Conservation (phyloP, 2,888 invertebrate genomes). For the Scrobipalpa atriplicella region DNA sequence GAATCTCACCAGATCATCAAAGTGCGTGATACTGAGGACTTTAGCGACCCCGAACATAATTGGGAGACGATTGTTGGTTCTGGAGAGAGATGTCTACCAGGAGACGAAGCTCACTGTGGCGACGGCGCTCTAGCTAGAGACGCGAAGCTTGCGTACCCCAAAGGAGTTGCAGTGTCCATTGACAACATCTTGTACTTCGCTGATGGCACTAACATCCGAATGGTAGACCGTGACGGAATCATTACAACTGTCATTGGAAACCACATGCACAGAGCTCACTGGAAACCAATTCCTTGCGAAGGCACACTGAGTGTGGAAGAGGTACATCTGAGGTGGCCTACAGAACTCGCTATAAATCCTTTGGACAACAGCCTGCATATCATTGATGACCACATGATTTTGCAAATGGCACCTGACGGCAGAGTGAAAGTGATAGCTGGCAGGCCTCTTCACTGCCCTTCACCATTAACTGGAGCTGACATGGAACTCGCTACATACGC, state of each 20-base stretch:
- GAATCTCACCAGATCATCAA: conserved; percentile 97
- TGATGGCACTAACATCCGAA: conserved; percentile 96
- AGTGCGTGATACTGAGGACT: conserved; percentile 92
- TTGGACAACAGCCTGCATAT: conserved; percentile 97
- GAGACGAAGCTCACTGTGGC: conserved; percentile 97
- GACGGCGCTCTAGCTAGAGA: conserved; percentile 96
- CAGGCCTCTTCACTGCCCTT: conserved; percentile 95
- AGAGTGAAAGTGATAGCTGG: conserved; percentile 97
- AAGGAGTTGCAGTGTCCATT: conserved; percentile 96
- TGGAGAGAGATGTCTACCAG: conserved; percentile 95
- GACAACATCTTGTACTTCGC: conserved; percentile 97
- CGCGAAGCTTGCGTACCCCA: conserved; percentile 97
- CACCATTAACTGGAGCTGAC: conserved; percentile 90
- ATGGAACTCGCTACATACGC: conserved; percentile 95
- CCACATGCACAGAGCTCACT: conserved; percentile 96
- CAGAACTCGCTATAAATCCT: conserved; percentile 96
- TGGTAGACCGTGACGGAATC: conserved; percentile 95
- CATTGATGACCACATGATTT: conserved; percentile 97
- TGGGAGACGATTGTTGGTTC: conserved; percentile 98
- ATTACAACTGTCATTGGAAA: conserved; percentile 96
- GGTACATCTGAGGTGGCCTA: conserved; percentile 97
- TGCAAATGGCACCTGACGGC: conserved; percentile 95
- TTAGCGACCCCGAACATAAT: conserved; percentile 93
- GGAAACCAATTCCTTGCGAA: conserved; percentile 96
- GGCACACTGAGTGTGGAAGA: conserved; percentile 96